These are phyloP conservation scores for Rhinolophus ferrumequinum DNA, from an alignment of 2,113 vertebrate species.

Conservation along the genomic window DNA sequence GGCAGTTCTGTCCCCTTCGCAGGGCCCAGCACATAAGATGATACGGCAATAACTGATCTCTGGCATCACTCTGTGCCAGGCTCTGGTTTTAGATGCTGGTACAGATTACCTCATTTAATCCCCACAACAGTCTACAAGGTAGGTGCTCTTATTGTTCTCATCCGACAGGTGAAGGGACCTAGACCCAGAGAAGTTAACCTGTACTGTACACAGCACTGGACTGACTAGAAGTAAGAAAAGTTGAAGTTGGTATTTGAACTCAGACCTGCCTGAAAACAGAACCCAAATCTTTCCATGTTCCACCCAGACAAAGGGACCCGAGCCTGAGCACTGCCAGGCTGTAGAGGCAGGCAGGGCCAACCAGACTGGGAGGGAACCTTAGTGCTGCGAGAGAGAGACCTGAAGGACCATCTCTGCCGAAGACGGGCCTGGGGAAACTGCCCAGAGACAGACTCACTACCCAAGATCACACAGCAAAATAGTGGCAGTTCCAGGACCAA, in stretches of 20 bases:
- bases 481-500: not conserved
- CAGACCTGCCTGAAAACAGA: not conserved
- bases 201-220: rapidly evolving
- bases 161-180: not conserved
- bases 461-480: not conserved
- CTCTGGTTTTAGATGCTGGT: not conserved
- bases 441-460: not conserved
- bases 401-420: not conserved
- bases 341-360: not conserved
- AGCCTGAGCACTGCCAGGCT: not conserved
- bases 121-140: not conserved
- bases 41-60: rapidly evolving
- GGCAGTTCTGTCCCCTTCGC: not conserved
- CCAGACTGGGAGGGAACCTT: not conserved
- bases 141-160: not conserved
- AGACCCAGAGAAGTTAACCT: not conserved
- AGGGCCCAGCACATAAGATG: not conserved
- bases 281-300: not conserved
- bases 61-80: too few species aligned
- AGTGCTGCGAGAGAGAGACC: not conserved
- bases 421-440: not conserved
- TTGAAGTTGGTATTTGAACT: not conserved
- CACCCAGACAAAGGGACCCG: not conserved
- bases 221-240: not conserved
- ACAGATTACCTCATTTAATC: not conserved